Base-by-base conservation (phyloP, 2,797 vertebrate species). In the Parauchenoglanis punctatus region DNA sequence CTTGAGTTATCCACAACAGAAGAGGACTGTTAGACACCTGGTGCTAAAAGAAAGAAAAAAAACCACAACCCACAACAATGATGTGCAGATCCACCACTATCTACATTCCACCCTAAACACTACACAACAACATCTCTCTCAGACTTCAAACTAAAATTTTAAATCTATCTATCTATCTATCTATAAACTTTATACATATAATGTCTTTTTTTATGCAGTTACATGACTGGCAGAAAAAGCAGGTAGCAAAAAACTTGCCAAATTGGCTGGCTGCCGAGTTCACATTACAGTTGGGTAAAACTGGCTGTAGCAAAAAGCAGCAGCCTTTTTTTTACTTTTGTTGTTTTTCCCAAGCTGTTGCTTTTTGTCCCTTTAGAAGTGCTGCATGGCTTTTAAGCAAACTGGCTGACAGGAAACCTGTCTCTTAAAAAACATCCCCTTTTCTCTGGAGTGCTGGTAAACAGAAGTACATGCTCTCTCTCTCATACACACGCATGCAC, bases 351-450 rank as follows among this genome's bases (percentile, higher is more conserved):
- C 17, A 84, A 83, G 31, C 61, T 78, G 87, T 56, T 44, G 49
- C 28, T 49, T 85, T 75, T 81, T 68, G 86, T 89, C 68, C 83
- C 72, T 86, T 78, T 18, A 72, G 80, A 85, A 83, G 77, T 76
- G 85, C 73, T 54, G 63, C 63, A 70, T 1, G 11, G 83, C 84
- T 82, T 85, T 88, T 72, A 46, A 73, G 35, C 28, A 25, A 81
- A 63, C 52, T 67, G 61, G 70, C 59, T 76, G 73, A 85, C 89
- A 90, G 90, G 90, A 91, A 90, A 78, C 76, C 23, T 72, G 83
- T 88, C 88, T 88, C n/a, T 84, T 78, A 85, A 88, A 81, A 90
- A 88, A 84, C 84, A 91, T 85, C 85, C 87, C 85, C 77, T 85
- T 83, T 85, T 83, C 84, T 85, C 84, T 85, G 77, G 86, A 5